phyloP scores from a whole-genome alignment of 2,888 invertebrate genomes.

The Philonicus albiceps region DNA sequence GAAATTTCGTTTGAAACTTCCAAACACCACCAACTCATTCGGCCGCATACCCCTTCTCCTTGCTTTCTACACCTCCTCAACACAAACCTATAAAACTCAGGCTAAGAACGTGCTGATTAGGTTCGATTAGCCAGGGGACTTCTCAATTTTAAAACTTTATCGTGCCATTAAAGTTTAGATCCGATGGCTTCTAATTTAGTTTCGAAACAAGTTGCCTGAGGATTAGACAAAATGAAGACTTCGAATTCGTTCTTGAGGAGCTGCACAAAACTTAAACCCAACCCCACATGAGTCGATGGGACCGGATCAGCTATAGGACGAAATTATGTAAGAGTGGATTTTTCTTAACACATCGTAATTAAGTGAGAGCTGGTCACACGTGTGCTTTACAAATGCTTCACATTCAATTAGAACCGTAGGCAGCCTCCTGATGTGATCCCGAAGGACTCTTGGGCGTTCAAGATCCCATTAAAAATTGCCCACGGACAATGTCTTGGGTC shows the following conservation, averaged over 20 bases:
- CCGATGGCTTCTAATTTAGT: conserved; percentile 28
- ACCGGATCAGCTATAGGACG: not conserved
- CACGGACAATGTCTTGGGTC: not conserved
- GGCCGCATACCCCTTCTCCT: not conserved
- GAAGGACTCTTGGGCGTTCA: not conserved
- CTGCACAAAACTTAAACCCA: not conserved
- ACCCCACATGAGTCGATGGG: not conserved
- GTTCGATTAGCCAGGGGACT: conserved; percentile 33
- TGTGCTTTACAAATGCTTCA: not conserved
- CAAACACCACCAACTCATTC: not conserved
- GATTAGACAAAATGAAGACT: conserved; percentile 22
- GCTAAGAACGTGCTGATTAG: conserved; percentile 26
- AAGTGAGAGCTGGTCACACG: conserved; percentile 15
- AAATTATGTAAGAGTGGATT: not conserved
- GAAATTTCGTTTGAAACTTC: conserved; percentile 37
- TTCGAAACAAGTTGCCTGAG: conserved; percentile 23
- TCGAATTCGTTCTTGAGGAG: not conserved
- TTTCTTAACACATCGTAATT: conserved; percentile 23
- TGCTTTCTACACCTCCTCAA: not conserved
- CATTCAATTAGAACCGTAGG: not conserved
- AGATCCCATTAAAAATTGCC: not conserved
- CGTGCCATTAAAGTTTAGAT: conserved; percentile 35
- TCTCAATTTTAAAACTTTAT: conserved; percentile 34
- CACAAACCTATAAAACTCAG: not conserved
- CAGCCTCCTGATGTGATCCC: not conserved